Percentiles rank a stretch among this genome's conserved stretches.
These are phyloP conservation scores for Papilio glaucus DNA, from an alignment of 1,140 invertebrate species.

Conservation along the genomic window DNA sequence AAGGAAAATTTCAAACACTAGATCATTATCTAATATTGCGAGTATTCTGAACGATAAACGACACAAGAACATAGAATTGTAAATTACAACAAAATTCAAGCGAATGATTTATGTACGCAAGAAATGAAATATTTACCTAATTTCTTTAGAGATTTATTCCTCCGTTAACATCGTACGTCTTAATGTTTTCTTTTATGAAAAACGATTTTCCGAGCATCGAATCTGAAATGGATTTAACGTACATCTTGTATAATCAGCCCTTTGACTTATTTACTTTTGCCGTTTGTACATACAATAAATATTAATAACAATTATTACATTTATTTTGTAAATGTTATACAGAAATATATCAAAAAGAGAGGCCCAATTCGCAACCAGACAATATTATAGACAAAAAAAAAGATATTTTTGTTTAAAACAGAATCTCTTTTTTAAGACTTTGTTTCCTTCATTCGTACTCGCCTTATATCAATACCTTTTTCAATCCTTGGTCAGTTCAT, in stretches of 20 bases:
- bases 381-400: too few species aligned
- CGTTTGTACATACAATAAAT: too few species aligned
- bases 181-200: slow-evolving; percentile 15
- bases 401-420: too few species aligned
- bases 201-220: slow-evolving; percentile 14
- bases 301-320: too few species aligned
- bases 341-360: too few species aligned
- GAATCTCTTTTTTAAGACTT: too few species aligned
- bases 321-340: too few species aligned
- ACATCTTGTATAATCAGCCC: neutral
- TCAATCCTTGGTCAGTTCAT: too few species aligned
- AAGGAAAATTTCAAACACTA: neutral
- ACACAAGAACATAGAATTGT: slow-evolving; percentile 5
- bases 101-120: slow-evolving; percentile 22
- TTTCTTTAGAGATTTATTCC: slow-evolving; percentile 19
- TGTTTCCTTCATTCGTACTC: too few species aligned
- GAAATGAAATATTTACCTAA: slow-evolving; percentile 21
- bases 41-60: neutral
- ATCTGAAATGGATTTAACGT: neutral
- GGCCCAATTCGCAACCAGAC: too few species aligned
- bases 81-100: slow-evolving; percentile 5
- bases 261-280: too few species aligned
- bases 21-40: neutral
- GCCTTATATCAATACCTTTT: too few species aligned
- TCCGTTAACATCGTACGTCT: slow-evolving; percentile 16